Evolutionary conservation across 2,113 vertebrate species (phyloP), one percentile per base, ranked within the genome.

Genomic region (rabbit (Oryctolagus cuniculus)): DNA sequence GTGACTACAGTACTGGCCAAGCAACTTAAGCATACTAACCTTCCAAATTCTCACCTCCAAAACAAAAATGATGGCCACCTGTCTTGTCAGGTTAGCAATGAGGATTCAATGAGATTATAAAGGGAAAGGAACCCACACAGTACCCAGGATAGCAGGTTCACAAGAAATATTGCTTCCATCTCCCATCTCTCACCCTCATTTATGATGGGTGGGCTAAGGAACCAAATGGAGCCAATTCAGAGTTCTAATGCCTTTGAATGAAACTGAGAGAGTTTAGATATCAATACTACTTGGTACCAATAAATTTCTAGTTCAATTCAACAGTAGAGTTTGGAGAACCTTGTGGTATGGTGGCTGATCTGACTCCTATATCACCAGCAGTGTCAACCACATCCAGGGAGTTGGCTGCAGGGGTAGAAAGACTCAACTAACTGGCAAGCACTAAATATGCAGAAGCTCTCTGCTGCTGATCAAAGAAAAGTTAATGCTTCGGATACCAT

Each of bases 31-130:
- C 10, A 61, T 17, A 34, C 1, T 7, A 92, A 36, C 34, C 27
- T 84, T 88, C 36, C n/a, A 24, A 80, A 67, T 95, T 58, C 27
- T 80, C 66, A 75, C 38, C 61, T 87, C 44, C 31, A 49, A 89
- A 67, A 86, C 36, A 63, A 16, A 72, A 6, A 12, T 17, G 25
- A 58, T 5, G 25, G 12, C 44, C 19, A n/a, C 22, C 36, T 15
- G 22, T 17, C 44, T 90, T 63, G 74, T 51, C 31, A 38, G 25
- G 34, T 11, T 64, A 55, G 69, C 63, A 25, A 25, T 22, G 51
- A 58, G 22, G 5, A 29, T n/a, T 63, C 83, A 95, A 25, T 4
- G 0, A 81, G 31, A 25, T 16, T 24, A 24, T 49, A 66, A 10
- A n/a, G 61, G 21, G 38, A 87, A 87, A 88, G 10, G n/a, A 69